Evolutionary conservation across 2,797 vertebrate genomes (phyloP), one percentile per base, ranked within the genome.

Genomic region (Anguilla marmorata): DNA sequence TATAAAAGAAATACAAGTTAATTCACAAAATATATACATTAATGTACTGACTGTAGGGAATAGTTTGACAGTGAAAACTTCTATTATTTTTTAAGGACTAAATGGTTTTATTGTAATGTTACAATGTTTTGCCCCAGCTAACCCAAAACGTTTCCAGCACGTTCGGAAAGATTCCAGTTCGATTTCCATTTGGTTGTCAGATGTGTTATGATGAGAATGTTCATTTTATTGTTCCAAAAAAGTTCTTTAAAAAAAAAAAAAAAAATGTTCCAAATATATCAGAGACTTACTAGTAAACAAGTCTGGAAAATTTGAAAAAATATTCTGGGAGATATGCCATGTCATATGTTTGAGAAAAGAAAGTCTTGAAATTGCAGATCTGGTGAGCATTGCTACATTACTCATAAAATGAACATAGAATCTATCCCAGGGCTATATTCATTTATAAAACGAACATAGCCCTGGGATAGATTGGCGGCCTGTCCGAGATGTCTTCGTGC

Each of bases 81-180:
- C 19, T 33, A 33, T 41, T 21, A 83, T 9, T 50, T n/a, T 30
- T 33, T 54, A 56, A 56, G n/a, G 27, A 84, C 24, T 54, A 8
- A 16, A 30, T 56, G 5, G n/a, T 54, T 12, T 84, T 27, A 14
- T 19, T 27, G 7, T 45, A 41, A 79, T 79, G 33, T 45, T 79
- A 24, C 37, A 79, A 79, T 79, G 74, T 21, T 79, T 69, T 8
- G 24, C n/a, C n/a, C 63, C n/a, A 69, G 63, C n/a, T 8, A 69
- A 69, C 63, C 63, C 24, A 69, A 63, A 69, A 69, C 63, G 63
- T 69, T 69, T 69, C 63, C 63, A 69, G 63, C 24, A 69, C 63
- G 63, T 69, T 69, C 24, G n/a, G 63, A n/a, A 69, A 69, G 63
- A 69, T 11, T 69, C n/a, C 24, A 69, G 63, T 69, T 27, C 5